phyloP scores from a whole-genome alignment of 1,140 invertebrate species.

The Steinernema feltiae region DNA sequence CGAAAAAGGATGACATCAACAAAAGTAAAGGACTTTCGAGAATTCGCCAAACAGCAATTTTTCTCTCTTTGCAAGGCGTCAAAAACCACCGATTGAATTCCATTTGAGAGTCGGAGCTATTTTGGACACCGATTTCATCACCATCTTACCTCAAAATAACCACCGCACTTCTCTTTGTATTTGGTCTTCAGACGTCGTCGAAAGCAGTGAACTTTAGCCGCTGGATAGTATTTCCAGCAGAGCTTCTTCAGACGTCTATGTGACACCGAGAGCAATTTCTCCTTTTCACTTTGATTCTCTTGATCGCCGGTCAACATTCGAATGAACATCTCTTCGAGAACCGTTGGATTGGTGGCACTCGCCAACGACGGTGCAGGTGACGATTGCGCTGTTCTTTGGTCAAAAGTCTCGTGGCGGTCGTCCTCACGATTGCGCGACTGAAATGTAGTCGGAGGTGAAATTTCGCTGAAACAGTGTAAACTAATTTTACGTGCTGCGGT shows the following conservation, averaged over 20 bases:
- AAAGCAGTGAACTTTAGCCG: neutral
- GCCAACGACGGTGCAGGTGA: neutral
- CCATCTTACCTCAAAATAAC: neutral
- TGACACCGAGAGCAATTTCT: neutral
- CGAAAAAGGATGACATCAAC: no score
- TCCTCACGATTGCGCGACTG: neutral
- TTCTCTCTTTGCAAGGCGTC: no score
- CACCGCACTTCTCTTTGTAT: neutral
- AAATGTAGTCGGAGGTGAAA: neutral
- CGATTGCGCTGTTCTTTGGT: neutral
- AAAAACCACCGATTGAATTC: no score
- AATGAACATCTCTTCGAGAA: conserved; percentile 6
- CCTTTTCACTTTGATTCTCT: neutral
- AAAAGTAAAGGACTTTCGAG: no score
- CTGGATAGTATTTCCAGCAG: neutral
- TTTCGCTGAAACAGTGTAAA: no score
- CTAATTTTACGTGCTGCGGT: neutral
- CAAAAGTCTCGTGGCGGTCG: neutral
- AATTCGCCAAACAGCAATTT: no score
- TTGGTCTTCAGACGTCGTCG: neutral
- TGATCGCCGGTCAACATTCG: neutral
- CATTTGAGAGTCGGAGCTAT: no score
- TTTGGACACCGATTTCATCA: no score
- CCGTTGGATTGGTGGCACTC: neutral
- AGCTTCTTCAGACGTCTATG: neutral